phyloP scores from a whole-genome alignment of 2,797 vertebrate species.

The Rhinatrema bivittatum region DNA sequence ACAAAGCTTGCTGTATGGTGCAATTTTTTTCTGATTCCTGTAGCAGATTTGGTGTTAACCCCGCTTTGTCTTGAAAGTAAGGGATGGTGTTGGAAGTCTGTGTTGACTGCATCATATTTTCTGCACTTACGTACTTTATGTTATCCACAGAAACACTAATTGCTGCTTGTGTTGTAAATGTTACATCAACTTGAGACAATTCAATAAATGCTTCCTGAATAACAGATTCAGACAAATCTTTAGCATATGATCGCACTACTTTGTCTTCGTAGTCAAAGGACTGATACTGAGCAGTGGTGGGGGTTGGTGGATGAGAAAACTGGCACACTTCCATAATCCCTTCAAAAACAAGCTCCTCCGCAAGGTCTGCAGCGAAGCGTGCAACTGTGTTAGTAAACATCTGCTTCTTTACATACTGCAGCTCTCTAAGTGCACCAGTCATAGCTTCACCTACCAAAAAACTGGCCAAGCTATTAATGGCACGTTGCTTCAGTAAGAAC shows the following conservation, averaged over 20 bases:
- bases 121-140: slow-evolving; percentile 73
- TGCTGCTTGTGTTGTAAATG: slow-evolving; percentile 86
- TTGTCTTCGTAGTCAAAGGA: slow-evolving; percentile 69
- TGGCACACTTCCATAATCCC: slow-evolving; percentile 98
- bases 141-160: slow-evolving; percentile 88
- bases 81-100: slow-evolving; percentile 59
- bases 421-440: slow-evolving; percentile 81
- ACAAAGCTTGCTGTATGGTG: slow-evolving; percentile 84
- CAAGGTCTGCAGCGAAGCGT: slow-evolving; percentile 83
- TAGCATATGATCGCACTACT: slow-evolving; percentile 84
- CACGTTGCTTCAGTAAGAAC: slow-evolving; percentile 78
- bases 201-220: slow-evolving; percentile 97
- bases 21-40: slow-evolving; percentile 61
- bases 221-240: slow-evolving; percentile 91
- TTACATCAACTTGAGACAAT: slow-evolving; percentile 84
- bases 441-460: slow-evolving; percentile 88
- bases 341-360: slow-evolving; percentile 94
- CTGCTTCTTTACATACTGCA: slow-evolving; percentile 84
- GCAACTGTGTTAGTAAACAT: slow-evolving; percentile 85
- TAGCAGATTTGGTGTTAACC: slow-evolving; percentile 27
- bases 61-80: slow-evolving; percentile 41
- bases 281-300: slow-evolving; percentile 57
- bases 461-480: slow-evolving; percentile 79
- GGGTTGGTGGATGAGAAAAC: slow-evolving; percentile 85
- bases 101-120: slow-evolving; percentile 52